Evolutionary conservation across 2,888 invertebrate genomes (phyloP).

Genomic region (Geophilus truncorum): DNA sequence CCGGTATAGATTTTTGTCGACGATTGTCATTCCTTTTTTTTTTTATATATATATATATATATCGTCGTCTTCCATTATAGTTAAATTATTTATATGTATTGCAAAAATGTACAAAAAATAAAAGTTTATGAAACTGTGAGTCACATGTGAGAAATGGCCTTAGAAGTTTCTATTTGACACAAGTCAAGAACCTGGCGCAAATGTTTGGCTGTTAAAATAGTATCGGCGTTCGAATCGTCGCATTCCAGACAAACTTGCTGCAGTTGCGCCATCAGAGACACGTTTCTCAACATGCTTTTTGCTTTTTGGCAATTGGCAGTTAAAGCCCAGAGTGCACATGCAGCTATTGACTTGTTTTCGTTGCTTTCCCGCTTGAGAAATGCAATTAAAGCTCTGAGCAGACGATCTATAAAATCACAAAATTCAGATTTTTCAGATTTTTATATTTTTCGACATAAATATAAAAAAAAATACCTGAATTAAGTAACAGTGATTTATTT

Average conservation of each 20-base stretch:
- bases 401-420: not conserved
- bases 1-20: not conserved
- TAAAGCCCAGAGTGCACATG: slow-evolving; percentile 30
- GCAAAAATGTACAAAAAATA: not conserved
- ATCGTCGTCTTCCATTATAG: slow-evolving; percentile 6
- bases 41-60: too few relatives aligned
- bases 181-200: not conserved
- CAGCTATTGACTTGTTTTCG: not conserved
- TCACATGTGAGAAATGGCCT: not conserved
- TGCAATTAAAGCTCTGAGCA: not conserved
- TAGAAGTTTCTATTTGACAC: not conserved
- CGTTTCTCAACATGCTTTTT: not conserved
- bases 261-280: not conserved
- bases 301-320: slow-evolving; percentile 27
- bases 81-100: not conserved
- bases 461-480: slow-evolving; percentile 16
- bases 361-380: not conserved
- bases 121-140: not conserved
- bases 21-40: slow-evolving; percentile 12
- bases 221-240: not conserved
- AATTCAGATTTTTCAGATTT: too few relatives aligned
- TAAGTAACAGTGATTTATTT: not conserved
- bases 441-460: too few relatives aligned
- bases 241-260: slow-evolving; percentile 19
- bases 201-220: not conserved